phyloP scores from a whole-genome alignment of 2,888 invertebrate species.

The Epinotia bilunana region DNA sequence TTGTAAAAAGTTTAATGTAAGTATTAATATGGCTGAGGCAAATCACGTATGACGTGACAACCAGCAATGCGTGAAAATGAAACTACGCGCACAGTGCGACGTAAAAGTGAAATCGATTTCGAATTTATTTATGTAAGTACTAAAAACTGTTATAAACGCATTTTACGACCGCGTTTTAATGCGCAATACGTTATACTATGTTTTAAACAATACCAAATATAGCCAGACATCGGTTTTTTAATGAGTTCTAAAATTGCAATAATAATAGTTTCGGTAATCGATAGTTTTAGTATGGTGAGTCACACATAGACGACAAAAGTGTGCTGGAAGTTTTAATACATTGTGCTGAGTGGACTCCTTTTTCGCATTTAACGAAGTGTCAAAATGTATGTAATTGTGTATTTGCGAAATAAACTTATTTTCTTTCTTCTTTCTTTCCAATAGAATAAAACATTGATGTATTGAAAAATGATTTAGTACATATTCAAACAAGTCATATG shows the following conservation, averaged over 20 bases:
- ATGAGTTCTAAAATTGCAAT: not conserved
- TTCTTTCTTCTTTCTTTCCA: too few relatives aligned
- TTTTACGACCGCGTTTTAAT: constrained; percentile 15
- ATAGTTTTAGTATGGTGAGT: not conserved
- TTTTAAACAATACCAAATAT: constrained; percentile 16
- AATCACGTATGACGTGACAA: not conserved
- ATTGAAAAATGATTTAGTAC: too few relatives aligned
- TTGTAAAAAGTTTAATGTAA: not conserved
- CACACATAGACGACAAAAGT: not conserved
- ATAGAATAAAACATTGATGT: too few relatives aligned
- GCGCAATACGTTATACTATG: not conserved
- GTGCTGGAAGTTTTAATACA: too few relatives aligned
- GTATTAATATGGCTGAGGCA: not conserved
- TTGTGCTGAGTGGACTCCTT: too few relatives aligned
- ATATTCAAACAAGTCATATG: not conserved
- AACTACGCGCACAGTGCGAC: constrained; percentile 58
- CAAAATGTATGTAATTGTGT: too few relatives aligned
- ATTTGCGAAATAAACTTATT: too few relatives aligned
- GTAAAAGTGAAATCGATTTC: constrained; percentile 66
- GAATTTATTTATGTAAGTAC: constrained; percentile 5
- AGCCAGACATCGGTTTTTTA: not conserved
- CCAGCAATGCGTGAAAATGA: constrained; percentile 62
- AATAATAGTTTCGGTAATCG: not conserved
- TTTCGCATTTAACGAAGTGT: too few relatives aligned
- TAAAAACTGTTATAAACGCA: constrained; percentile 5